These are phyloP conservation scores for Cosmopolites sordidus DNA, from an alignment of 2,888 invertebrate genomes.

Conservation along the genomic window DNA sequence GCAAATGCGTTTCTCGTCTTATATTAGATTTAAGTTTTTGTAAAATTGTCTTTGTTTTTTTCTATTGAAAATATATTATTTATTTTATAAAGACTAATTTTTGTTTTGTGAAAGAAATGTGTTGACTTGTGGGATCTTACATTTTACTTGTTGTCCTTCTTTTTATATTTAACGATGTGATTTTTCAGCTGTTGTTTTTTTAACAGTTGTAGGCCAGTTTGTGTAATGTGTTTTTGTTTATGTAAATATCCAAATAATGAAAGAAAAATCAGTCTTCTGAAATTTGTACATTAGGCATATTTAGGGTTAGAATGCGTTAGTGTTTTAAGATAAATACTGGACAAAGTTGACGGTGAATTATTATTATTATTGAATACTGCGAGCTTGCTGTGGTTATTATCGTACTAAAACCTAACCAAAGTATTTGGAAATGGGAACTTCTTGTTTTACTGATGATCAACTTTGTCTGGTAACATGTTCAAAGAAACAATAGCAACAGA, in stretches of 20 bases:
- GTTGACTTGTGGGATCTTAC: slow-evolving; percentile 6
- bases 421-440: no score
- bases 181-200: slow-evolving; percentile 8
- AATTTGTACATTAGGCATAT: background rate
- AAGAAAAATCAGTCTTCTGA: background rate
- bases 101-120: no score
- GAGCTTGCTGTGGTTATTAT: no score
- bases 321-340: background rate
- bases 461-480: slow-evolving; percentile 1
- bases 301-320: background rate
- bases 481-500: background rate
- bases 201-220: slow-evolving; percentile 12
- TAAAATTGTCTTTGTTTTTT: no score
- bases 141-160: slow-evolving; percentile 3
- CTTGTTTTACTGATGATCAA: no score
- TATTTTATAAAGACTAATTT: no score
- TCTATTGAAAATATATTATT: no score
- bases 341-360: background rate
- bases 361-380: no score
- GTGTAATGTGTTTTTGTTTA: slow-evolving; percentile 4
- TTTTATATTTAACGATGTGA: slow-evolving; percentile 9
- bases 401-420: no score
- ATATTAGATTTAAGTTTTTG: background rate
- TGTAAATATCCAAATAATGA: slow-evolving; percentile 6
- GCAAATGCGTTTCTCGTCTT: background rate